Conservation (phyloP, 2,113 vertebrate genomes). For the Ptilonorhynchus violaceus region DNA sequence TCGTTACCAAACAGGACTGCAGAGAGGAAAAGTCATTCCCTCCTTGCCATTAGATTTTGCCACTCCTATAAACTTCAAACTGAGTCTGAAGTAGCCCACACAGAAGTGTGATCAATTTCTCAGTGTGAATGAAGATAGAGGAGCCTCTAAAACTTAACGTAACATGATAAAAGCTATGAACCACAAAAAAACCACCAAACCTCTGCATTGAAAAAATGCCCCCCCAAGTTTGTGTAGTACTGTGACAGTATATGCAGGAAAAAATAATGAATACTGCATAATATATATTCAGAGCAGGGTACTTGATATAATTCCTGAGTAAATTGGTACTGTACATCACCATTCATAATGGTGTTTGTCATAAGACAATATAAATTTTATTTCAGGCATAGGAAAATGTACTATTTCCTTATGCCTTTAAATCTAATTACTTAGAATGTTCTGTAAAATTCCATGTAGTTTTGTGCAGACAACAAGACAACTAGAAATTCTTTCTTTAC, state of each 20-base stretch:
- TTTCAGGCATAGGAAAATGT: background rate
- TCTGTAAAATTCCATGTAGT: background rate
- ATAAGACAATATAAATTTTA: background rate
- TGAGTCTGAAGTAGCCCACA: background rate
- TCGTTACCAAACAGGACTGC: background rate
- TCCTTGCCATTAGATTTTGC: background rate
- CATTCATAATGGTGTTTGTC: background rate
- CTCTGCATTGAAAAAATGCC: background rate
- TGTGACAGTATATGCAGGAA: background rate
- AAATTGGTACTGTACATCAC: background rate
- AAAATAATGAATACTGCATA: background rate
- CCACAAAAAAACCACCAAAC: background rate
- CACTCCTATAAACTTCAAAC: background rate
- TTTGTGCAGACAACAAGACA: background rate
- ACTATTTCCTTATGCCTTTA: background rate
- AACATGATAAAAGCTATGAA: background rate
- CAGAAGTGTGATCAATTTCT: background rate
- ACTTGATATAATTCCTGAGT: background rate
- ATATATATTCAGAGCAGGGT: background rate
- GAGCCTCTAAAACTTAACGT: background rate
- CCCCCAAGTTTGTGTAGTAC: background rate
- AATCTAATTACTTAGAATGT: background rate
- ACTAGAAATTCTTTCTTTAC: background rate
- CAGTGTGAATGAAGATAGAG: background rate
- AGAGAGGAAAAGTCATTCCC: background rate